Evolutionary conservation across 2,797 vertebrate genomes (phyloP).

Genomic region (Gymnoscopelus braueri): DNA sequence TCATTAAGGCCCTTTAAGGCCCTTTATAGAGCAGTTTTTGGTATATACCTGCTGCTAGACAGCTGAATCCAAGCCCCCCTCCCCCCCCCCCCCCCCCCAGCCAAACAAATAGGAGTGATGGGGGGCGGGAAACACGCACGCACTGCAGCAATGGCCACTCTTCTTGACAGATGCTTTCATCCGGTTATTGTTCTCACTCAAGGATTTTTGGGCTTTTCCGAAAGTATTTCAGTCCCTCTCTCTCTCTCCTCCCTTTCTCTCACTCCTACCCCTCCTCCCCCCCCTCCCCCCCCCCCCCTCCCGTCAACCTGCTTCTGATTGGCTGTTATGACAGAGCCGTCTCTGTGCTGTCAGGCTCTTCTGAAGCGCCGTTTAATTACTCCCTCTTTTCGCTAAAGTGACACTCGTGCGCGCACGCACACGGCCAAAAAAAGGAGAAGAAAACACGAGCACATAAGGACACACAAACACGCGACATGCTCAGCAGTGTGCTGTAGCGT

Average conservation of each 20-base stretch:
- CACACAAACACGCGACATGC: conserved; percentile 9
- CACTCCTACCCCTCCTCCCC: background rate
- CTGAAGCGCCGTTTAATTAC: conserved; percentile 82
- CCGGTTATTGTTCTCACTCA: conserved; percentile 72
- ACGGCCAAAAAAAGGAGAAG: conserved; percentile 23
- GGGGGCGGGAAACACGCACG: conserved; percentile 44
- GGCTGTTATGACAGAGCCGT: conserved; percentile 76
- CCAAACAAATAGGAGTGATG: conserved; percentile 57
- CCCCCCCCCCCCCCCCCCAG: conserved; percentile 15
- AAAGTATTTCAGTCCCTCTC: conserved; percentile 62
- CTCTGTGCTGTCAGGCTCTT: conserved; percentile 69
- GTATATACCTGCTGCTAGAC: conserved; percentile 48
- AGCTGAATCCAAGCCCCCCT: conserved; percentile 54
- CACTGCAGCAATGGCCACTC: conserved; percentile 56
- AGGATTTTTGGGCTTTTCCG: conserved; percentile 66
- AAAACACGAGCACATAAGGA: conserved; percentile 45
- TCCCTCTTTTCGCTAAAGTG: conserved; percentile 75
- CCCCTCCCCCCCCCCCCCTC: conserved; percentile 8
- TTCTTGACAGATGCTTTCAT: conserved; percentile 77
- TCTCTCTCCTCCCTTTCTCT: conserved; percentile 21
- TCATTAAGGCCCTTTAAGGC: conserved; percentile 56
- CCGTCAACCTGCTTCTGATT: conserved; percentile 64
- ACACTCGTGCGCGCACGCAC: conserved; percentile 64
- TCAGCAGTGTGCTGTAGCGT: conserved; percentile 11
- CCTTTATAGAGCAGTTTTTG: too few species aligned